Base-by-base conservation (phyloP, 2,113 vertebrate species). In the Rhinichthys klamathensis region DNA sequence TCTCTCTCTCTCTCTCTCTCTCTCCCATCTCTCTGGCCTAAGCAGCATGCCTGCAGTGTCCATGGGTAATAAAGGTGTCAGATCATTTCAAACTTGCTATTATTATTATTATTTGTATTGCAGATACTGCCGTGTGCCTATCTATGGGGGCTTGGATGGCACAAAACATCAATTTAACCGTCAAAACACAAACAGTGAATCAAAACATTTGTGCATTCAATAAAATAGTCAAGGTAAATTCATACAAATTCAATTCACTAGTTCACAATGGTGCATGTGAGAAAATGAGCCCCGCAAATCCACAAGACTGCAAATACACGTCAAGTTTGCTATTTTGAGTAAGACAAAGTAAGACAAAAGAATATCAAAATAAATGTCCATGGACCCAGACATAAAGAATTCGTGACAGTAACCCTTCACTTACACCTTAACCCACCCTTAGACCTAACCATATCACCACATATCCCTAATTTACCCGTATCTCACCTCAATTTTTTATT, bases 41-140 rank as follows among this genome's bases (percentile, higher is more conserved):
- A 32, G 84, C 84, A 91, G 81, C 72, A 46, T 76, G 15, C 38
- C 89, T 90, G 79, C 63, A 56, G 44, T 11, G 38, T 90, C 89
- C 81, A 87, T 65, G 72, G 84, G 82, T 77, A 74, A 65, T 86
- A 86, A 49, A 80, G 35, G 16, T 75, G 78, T 49, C 56, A 61
- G 41, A 63, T 86, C 23, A 23, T 41, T 81, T 60, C 25, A 72
- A 46, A 60, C 13, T 2, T 16, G 27, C 23, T 13, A 58, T 80
- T 25, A 76, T 49, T 32, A 58, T 25, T 35, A 58, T 74, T 18
- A 58, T 38, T 10, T 70, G 18, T 63, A 46, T 56, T 27, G 51
- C 32, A 79, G n/a, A 79, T 21, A 30, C 8, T 25, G 1, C 38
- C 4, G 1, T 44, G 2, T 80, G 23, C 23, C 38, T 61, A 35